Base-by-base conservation (phyloP, 2,113 vertebrate species). In the Scalopus aquaticus region DNA sequence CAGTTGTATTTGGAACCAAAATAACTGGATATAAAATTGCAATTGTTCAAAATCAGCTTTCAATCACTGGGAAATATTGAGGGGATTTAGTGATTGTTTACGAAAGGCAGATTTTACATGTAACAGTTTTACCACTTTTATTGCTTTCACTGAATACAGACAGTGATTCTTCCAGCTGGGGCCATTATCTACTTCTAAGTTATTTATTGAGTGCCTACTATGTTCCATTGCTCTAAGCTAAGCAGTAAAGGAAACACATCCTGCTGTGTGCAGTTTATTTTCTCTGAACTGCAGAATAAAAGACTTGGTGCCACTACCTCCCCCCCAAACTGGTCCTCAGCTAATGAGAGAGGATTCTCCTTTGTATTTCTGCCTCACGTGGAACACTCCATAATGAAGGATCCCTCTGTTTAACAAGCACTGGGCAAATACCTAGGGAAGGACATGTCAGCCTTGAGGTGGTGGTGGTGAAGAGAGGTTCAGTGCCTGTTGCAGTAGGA, bases 51-150 rank as follows among this genome's bases (percentile, higher is more conserved):
- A 74, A 80, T 67, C 15, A 70, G 8, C 24, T 77, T 32, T 73
- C 46, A 67, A 4, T 86, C 82, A 56, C 20, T 64, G 30, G n/a
- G 74, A 93, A 65, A 46, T 72, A 78, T 77, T 76, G 58, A 73
- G 51, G 49, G 30, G 76, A 88, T 42, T 77, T 51, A 91, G 26
- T 80, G 30, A 30, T 60, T 56, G 4, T 77, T 95, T 86, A 77
- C 69, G 83, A 90, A 56, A 83, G 42, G 70, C 22, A 62, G 42
- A 16, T 67, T 67, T 77, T 73, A 51, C 37, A 32, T 44, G 76
- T 42, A 28, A 5, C 32, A 16, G 20, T 26, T 46, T 76, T 87
- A 62, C 19, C 51, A 35, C 6, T 69, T 86, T 35, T 30, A 46
- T 4, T 46, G 26, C 16, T 35, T 91, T 84, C 28, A 1, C 20